Base-by-base conservation (phyloP, 2,888 invertebrate species). In the Drosophila algonquin region DNA sequence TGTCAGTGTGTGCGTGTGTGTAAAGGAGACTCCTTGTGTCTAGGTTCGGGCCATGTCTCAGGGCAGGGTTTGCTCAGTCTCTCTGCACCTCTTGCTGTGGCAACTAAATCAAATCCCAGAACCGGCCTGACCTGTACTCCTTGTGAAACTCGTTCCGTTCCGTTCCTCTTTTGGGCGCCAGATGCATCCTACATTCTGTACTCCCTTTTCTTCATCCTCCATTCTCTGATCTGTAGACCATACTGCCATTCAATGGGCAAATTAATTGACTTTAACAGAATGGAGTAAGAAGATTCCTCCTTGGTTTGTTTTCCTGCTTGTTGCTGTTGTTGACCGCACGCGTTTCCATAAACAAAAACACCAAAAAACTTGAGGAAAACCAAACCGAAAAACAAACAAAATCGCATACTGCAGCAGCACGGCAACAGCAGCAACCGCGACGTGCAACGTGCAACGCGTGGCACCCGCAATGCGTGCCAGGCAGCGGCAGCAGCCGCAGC, bases 261-360 rank as follows among this genome's bases (percentile, higher is more conserved):
- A 80, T 87, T 76, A 75, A 76, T 73, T 79, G 75, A 79, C 76
- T 76, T 73, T 14, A 40, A 40, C 40, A 40, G 40, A 40, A 14
- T 40, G 40, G 1, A 40, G 40, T 6, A 73, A 27, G 52, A 30
- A 46, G 46, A 27, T 48, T 45, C n/a, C 40, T 30, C 54, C 60
- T 51, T 58, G 57, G 53, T 55, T 71, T 35, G n/a, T 61, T 55
- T 48, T 68, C 18, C 52, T 62, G 63, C 40, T 50, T 74, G 50
- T 47, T 65, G 50, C 60, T 81, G 80, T 77, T 85, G 71, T 80
- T 73, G 87, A 75, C 87, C 84, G 84, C 84, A 85, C 87, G 84
- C 84, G 82, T 85, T 85, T 82, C 60, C 77, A 77, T 85, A 85
- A 85, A 87, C 84, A 85, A 84, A 78, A 81, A 76, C 73, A 70